Base-by-base conservation (phyloP, 1,140 invertebrate genomes). In the Heliconius melpomene region DNA sequence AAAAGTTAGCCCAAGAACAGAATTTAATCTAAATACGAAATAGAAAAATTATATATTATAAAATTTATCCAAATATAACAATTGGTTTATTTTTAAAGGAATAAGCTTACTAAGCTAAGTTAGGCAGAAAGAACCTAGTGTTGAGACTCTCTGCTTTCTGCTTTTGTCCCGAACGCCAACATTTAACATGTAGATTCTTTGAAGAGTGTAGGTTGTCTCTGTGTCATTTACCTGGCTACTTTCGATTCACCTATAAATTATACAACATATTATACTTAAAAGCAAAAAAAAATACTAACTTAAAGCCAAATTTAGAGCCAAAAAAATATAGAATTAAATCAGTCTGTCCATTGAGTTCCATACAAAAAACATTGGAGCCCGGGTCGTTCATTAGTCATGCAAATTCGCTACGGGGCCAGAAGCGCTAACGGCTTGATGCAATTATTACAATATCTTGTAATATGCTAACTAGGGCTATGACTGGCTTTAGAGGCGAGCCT, bases 391-490 rank as follows among this genome's bases (percentile, higher is more conserved):
- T 85, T 85, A 85, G 78, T 77, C 74, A 85, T 85, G 84, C 79
- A 85, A 85, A 85, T 85, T 83, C 75, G 76, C 82, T 80, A 79
- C 80, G 79, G 78, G 76, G 40, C 74, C 81, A 81, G 80, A 84
- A 78, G 79, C 70, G 78, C 71, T 60, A 75, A 82, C 72, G 75
- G 76, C 71, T 81, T 77, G 75, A 77, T 80, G 84, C 83, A 88
- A 88, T 87, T 87, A 87, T 85, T 85, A 79, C 84, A 81, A 81
- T 83, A 83, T 83, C 84, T 85, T 83, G 82, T 85, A 85, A 82
- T 85, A 85, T 85, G 84, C 83, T 86, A 84, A 85, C 78, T 81
- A 82, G 75, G 50, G 60, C 78, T 60, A 32, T 66, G 60, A 29
- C 75, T 70, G 75, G 57, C 75, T 77, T 77, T 71, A 46, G 60